A percentile compares a stretch with the other conserved stretches of the same genome.
Conservation (phyloP, 2,797 vertebrate genomes). For the Synaphobranchus kaupii region DNA sequence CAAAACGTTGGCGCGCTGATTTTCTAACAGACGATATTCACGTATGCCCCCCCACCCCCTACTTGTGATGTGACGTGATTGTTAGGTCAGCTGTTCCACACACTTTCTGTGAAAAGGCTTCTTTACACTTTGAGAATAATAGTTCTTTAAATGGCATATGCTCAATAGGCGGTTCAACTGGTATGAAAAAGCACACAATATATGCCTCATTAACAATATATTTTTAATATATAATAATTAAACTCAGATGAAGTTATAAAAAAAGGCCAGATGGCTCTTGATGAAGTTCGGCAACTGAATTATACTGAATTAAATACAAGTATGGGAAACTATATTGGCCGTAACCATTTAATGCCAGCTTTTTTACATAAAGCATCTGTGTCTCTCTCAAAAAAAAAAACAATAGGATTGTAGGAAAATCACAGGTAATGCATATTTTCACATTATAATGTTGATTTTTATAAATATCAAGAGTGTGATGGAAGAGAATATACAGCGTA, state of each 20-base stretch:
- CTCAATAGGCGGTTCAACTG: neutral
- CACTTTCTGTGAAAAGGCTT: neutral
- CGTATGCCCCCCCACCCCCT: neutral
- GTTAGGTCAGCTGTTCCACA: neutral
- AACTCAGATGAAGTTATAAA: conserved; percentile 13
- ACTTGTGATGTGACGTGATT: neutral
- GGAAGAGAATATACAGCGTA: neutral
- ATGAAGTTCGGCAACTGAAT: conserved; percentile 28
- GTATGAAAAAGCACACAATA: conserved; percentile 4
- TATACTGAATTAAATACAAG: conserved; percentile 10
- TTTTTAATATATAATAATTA: conserved; percentile 25
- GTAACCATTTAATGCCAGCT: conserved; percentile 13
- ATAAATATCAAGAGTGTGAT: neutral
- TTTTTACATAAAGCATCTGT: conserved; percentile 42
- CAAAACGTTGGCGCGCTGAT: too few relatives aligned
- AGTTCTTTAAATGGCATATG: conserved; percentile 11
- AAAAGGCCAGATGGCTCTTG: conserved; percentile 48
- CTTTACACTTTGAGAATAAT: conserved; percentile 2
- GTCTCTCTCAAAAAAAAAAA: conserved; percentile 19
- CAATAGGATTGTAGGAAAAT: neutral
- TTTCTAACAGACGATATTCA: neutral
- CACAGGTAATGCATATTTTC: neutral
- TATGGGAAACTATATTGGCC: neutral
- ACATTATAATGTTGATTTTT: neutral
- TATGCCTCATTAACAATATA: conserved; percentile 16